These are phyloP conservation scores for Pygmarrhopalites habei DNA, from an alignment of 1,140 invertebrate genomes.

Conservation along the genomic window DNA sequence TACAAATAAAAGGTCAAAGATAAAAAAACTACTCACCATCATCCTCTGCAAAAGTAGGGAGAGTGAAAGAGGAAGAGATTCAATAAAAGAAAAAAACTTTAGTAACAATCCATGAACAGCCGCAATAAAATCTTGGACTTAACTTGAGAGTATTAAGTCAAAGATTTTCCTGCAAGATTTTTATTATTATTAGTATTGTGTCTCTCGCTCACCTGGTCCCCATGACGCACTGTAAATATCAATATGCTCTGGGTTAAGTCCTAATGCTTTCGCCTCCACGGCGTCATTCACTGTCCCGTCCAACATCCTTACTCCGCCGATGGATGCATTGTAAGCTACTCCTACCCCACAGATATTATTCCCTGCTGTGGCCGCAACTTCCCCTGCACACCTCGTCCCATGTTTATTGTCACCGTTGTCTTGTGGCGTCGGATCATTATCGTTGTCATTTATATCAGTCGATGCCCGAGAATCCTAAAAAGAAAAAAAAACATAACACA, in stretches of 20 bases:
- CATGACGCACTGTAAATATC: constrained; percentile 95
- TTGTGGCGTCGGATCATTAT: constrained; percentile 91
- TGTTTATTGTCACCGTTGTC: constrained; percentile 92
- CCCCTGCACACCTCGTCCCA: constrained; percentile 84
- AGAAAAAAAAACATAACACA: constrained; percentile 29
- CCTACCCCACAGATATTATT: constrained; percentile 90
- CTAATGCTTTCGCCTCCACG: constrained; percentile 84
- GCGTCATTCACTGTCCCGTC: constrained; percentile 93
- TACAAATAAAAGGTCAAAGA: too few species aligned
- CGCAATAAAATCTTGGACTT: too few species aligned
- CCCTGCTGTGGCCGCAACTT: constrained; percentile 84
- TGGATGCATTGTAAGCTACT: constrained; percentile 85
- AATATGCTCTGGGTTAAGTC: constrained; percentile 85
- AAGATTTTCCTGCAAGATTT: too few species aligned
- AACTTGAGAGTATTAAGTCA: too few species aligned
- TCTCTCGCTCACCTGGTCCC: constrained; percentile 53
- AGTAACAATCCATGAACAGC: too few species aligned
- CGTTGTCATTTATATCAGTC: constrained; percentile 93
- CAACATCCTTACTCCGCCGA: constrained; percentile 90
- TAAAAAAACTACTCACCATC: too few species aligned
- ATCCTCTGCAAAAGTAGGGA: too few species aligned
- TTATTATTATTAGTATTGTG: too few species aligned
- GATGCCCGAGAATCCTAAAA: constrained; percentile 83
- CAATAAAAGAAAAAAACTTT: too few species aligned
- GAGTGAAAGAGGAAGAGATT: too few species aligned